Evolutionary conservation across 1,140 invertebrate genomes (phyloP).

Genomic region (Agrypnia vestita): DNA sequence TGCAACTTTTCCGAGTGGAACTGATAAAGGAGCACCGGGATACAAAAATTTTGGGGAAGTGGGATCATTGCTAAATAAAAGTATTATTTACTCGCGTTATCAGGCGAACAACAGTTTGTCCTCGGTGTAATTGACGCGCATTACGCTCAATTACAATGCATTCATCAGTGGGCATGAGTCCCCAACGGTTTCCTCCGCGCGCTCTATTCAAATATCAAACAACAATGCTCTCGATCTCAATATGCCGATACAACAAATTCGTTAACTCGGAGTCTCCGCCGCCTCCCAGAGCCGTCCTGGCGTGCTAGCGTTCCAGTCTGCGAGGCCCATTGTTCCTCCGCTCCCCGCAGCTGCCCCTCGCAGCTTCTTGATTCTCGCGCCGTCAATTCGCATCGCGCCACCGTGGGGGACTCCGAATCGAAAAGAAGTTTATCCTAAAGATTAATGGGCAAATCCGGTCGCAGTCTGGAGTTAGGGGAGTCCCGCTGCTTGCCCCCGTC

Average conservation of each 20-base stretch:
- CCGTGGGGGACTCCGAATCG: slow-evolving; percentile 42
- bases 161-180: slow-evolving; percentile 22
- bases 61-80: too few relatives aligned
- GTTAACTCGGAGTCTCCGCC: slow-evolving; percentile 23
- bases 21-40: too few relatives aligned
- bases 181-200: slow-evolving; percentile 33
- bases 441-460: slow-evolving; percentile 56
- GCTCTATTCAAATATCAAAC: slow-evolving; percentile 29
- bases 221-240: slow-evolving; percentile 39
- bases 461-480: slow-evolving; percentile 38
- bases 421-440: slow-evolving; percentile 53
- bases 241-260: slow-evolving; percentile 45
- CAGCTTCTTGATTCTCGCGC: slow-evolving; percentile 34
- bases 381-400: slow-evolving; percentile 32
- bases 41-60: too few relatives aligned
- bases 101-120: not conserved
- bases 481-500: slow-evolving; percentile 14
- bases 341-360: slow-evolving; percentile 50
- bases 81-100: too few relatives aligned
- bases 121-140: slow-evolving; percentile 25
- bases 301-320: slow-evolving; percentile 47
- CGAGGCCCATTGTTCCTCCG: slow-evolving; percentile 43
- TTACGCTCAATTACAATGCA: slow-evolving; percentile 37
- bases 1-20: too few relatives aligned
- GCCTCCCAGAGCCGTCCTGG: slow-evolving; percentile 38